Evolutionary conservation across 2,797 vertebrate genomes (phyloP), one percentile per base, ranked within the genome.

Genomic region (Prunella strophiata): DNA sequence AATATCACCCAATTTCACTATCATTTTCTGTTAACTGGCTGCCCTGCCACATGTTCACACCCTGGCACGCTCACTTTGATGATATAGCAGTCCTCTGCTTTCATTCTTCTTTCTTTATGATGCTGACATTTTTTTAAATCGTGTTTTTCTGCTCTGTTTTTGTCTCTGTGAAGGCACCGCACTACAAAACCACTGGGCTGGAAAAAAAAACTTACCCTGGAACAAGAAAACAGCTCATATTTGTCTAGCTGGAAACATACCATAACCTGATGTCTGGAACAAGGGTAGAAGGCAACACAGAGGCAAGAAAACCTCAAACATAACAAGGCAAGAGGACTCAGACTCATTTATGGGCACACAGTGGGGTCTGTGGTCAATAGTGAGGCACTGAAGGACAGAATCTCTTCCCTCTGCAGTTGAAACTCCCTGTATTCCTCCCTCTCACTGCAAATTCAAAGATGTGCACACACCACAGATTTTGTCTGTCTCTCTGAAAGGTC

Each of bases 1-100:
- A 96, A 94, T 90, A 94, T 43, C 94, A 93, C 51, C 48, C 71
- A 50, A 71, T 87, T 89, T 88, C 94, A 87, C 78, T 83, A 21
- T n/a, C 61, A 45, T 67, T 89, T 93, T 34, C 78, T 71, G 63
- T 20, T 88, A 74, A 91, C 59, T 54, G 88, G n/a, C 78, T 93
- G 43, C 70, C 87, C 52, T 82, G 73, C 77, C 71, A 70, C 1
- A 1, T 29, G 68, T 21, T 80, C 10, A 1, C 32, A n/a, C 38
- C 20, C 54, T 42, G 42, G 48, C 7, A 10, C 9, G 4, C 29
- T 78, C 57, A 16, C n/a, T 88, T 27, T 34, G 55, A 84, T 59
- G 67, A 57, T 25, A 6, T 2, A 91, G 63, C 67, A 84, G 12
- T 19, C 74, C 67, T 67, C 29, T n/a, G 32, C 9, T 36, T 84